phyloP scores from a whole-genome alignment of 1,140 invertebrate genomes.

The Lethocerus indicus region DNA sequence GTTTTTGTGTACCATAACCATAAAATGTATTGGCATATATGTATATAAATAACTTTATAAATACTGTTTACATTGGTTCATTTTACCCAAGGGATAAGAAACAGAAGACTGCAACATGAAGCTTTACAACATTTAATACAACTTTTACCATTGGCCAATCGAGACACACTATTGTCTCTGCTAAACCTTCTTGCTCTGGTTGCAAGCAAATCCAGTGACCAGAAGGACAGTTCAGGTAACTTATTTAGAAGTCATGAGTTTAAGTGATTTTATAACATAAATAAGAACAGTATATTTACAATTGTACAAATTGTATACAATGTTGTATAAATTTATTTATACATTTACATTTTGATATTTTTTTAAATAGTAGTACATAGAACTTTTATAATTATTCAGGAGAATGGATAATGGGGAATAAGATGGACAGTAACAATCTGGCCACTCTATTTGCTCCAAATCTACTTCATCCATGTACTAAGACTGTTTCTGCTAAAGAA shows the following conservation, averaged over 20 bases:
- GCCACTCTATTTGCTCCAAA: constrained; percentile 89
- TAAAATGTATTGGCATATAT: too few species aligned
- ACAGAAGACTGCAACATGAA: constrained; percentile 61
- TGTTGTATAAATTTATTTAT: too few species aligned
- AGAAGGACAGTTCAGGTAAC: constrained; percentile 28
- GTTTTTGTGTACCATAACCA: too few species aligned
- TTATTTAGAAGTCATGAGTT: too few species aligned
- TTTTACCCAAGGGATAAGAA: constrained; percentile 48
- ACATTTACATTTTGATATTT: too few species aligned
- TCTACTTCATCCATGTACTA: constrained; percentile 52
- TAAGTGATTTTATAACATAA: too few species aligned
- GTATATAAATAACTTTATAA: too few species aligned
- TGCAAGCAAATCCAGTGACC: constrained; percentile 52
- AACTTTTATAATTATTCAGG: constrained; percentile 24
- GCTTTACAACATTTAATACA: constrained; percentile 69
- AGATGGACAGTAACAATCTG: constrained; percentile 83
- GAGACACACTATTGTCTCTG: constrained; percentile 71
- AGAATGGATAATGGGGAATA: constrained; percentile 59
- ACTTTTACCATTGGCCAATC: constrained; percentile 65
- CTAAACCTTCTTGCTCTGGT: constrained; percentile 66
- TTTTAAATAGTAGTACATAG: too few species aligned
- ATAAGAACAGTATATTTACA: too few species aligned
- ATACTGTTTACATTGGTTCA: too few species aligned
- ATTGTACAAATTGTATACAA: too few species aligned
- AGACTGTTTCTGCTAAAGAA: constrained; percentile 39